Evolutionary conservation across 2,113 vertebrate genomes (phyloP).

Genomic region (Cyanoderma ruficeps): DNA sequence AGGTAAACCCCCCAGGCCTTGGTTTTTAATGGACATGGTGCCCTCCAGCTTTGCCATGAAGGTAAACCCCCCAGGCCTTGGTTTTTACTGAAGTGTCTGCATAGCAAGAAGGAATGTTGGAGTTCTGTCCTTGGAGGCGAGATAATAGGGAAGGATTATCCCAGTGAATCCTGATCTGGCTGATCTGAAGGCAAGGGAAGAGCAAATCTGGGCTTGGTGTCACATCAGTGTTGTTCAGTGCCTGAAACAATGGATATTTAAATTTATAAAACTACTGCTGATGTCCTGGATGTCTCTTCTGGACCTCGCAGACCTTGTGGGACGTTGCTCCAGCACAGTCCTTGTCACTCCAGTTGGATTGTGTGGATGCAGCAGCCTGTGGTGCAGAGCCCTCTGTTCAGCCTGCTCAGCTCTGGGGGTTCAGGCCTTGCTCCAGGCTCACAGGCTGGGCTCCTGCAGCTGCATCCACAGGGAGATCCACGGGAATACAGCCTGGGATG

Average conservation of each 20-base stretch:
- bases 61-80: constrained; percentile 64
- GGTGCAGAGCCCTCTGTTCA: not conserved
- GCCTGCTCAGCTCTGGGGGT: not conserved
- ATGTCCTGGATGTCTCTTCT: not conserved
- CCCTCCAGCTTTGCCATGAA: constrained; percentile 98
- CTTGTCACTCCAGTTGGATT: not conserved
- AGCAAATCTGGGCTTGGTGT: not conserved
- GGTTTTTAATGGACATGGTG: constrained; percentile 82
- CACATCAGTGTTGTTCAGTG: rapidly evolving
- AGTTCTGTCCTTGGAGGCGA: not conserved
- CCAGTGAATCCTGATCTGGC: not conserved
- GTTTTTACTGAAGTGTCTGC: rapidly evolving
- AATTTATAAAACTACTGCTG: not conserved
- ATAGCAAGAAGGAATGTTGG: rapidly evolving
- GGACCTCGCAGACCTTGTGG: not conserved
- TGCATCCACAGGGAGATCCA: not conserved
- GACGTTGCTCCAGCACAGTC: not conserved
- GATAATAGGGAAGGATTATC: not conserved
- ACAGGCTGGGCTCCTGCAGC: not conserved
- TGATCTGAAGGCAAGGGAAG: not conserved
- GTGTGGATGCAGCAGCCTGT: not conserved
- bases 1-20: no score
- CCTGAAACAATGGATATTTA: not conserved
- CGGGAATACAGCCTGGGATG: not conserved
- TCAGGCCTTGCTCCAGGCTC: not conserved